Evolutionary conservation across 1,140 invertebrate genomes (phyloP).

Genomic region (Chironomus tepperi): DNA sequence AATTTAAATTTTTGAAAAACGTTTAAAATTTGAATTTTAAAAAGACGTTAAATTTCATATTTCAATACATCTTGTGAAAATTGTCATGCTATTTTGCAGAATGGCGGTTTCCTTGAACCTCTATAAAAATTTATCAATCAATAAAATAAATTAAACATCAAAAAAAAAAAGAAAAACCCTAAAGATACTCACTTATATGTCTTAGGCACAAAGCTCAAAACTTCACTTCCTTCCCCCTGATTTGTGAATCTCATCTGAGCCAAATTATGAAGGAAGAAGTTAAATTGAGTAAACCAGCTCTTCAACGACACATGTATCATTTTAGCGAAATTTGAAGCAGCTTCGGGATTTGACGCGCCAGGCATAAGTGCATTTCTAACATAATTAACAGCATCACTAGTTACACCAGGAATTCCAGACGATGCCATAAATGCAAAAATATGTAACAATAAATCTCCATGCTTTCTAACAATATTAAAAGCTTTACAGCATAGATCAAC

Average conservation of each 20-base stretch:
- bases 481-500: constrained; percentile 96
- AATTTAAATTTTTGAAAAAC: background rate
- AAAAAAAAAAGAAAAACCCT: constrained; percentile 26
- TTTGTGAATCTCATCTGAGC: constrained; percentile 86
- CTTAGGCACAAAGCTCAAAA: constrained; percentile 88
- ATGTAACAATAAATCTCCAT: constrained; percentile 87
- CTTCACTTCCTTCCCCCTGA: constrained; percentile 70
- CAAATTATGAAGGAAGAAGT: constrained; percentile 96
- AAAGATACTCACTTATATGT: constrained; percentile 72
- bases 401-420: constrained; percentile 90
- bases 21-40: background rate
- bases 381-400: constrained; percentile 82
- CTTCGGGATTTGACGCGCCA: constrained; percentile 85
- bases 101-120: no score
- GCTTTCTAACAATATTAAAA: constrained; percentile 92
- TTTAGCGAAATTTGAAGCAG: constrained; percentile 82
- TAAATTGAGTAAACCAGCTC: constrained; percentile 87
- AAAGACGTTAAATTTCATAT: no score
- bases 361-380: constrained; percentile 85
- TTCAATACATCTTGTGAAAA: no score
- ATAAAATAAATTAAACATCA: constrained; percentile 25
- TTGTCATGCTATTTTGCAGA: no score
- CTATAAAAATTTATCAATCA: no score
- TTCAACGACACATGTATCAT: constrained; percentile 86
- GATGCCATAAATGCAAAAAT: constrained; percentile 91